phyloP scores from a whole-genome alignment of 2,113 vertebrate genomes.

The Spea bombifrons region DNA sequence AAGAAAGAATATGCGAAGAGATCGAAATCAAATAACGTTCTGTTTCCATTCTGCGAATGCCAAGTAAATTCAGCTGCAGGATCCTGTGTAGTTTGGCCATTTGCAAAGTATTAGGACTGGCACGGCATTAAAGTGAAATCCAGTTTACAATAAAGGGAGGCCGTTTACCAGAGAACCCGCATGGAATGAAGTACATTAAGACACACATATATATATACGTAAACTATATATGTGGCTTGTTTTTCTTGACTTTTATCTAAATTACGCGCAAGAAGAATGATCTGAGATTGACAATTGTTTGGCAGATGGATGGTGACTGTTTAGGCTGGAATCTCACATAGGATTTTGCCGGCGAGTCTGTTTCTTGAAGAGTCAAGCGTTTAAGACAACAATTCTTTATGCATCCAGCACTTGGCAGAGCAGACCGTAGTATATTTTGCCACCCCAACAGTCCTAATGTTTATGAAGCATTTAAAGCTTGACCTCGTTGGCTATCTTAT shows the following conservation, averaged over 20 bases:
- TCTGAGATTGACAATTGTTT: conserved; percentile 32
- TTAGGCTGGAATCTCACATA: conserved; percentile 45
- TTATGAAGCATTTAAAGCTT: too few species aligned
- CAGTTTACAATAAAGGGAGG: conserved; percentile 50
- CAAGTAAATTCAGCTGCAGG: conserved; percentile 60
- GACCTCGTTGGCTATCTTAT: background rate
- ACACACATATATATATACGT: conserved; percentile 29
- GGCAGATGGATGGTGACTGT: conserved; percentile 48
- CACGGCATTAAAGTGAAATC: conserved; percentile 54
- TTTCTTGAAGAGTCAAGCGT: too few species aligned
- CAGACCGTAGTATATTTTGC: too few species aligned
- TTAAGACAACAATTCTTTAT: too few species aligned
- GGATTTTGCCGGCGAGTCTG: too few species aligned
- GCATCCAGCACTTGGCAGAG: too few species aligned
- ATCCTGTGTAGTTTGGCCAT: conserved; percentile 47
- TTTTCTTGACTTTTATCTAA: conserved; percentile 31
- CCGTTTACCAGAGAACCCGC: conserved; percentile 19
- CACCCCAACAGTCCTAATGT: too few species aligned
- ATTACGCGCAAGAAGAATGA: conserved; percentile 59
- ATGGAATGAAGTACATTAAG: conserved; percentile 28
- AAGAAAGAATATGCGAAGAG: conserved; percentile 40
- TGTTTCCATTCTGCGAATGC: conserved; percentile 59
- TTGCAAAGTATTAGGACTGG: conserved; percentile 59
- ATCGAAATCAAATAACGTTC: conserved; percentile 53
- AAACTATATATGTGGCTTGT: conserved; percentile 46